phyloP scores from a whole-genome alignment of 2,113 vertebrate genomes.

The Hystrix cristata region DNA sequence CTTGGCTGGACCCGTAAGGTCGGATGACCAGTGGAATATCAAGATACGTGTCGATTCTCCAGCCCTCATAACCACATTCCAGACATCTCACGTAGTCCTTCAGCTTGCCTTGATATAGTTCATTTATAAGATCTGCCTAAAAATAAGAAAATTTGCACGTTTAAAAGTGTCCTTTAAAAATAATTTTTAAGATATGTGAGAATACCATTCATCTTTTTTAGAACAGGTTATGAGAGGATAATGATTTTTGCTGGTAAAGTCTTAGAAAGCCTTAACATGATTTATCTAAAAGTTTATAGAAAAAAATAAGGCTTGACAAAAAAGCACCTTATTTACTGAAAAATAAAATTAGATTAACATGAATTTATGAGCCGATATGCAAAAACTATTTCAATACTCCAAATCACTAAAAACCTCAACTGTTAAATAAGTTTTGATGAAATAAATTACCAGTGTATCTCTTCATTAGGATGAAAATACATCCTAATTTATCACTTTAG shows the following conservation, averaged over 20 bases:
- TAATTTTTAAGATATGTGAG: conserved; percentile 46
- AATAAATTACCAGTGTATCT: conserved; percentile 9
- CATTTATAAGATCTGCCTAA: conserved; percentile 99
- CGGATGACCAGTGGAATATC: conserved; percentile 99
- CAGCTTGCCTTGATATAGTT: conserved; percentile 99
- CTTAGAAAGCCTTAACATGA: conserved; percentile 50
- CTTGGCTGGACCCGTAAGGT: conserved; percentile 97
- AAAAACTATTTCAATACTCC: conserved; percentile 66
- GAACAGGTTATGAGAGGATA: conserved; percentile 39
- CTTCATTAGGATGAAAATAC: conserved; percentile 14
- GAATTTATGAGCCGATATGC: neutral
- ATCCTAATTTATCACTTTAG: conserved; percentile 36
- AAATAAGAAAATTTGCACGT: conserved; percentile 77
- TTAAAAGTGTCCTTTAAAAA: conserved; percentile 42
- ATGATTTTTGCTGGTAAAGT: conserved; percentile 10
- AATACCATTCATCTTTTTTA: conserved; percentile 37
- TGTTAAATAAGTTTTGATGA: conserved; percentile 40
- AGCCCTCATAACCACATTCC: conserved; percentile 99
- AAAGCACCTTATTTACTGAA: neutral
- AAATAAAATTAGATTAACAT: conserved; percentile 40
- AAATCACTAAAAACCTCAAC: neutral
- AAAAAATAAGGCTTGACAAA: conserved; percentile 40
- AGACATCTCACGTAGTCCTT: conserved; percentile 99
- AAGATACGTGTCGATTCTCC: conserved; percentile 98
- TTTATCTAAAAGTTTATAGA: conserved; percentile 43